phyloP scores from a whole-genome alignment of 2,888 invertebrate species.

The Parnassius orleans region DNA sequence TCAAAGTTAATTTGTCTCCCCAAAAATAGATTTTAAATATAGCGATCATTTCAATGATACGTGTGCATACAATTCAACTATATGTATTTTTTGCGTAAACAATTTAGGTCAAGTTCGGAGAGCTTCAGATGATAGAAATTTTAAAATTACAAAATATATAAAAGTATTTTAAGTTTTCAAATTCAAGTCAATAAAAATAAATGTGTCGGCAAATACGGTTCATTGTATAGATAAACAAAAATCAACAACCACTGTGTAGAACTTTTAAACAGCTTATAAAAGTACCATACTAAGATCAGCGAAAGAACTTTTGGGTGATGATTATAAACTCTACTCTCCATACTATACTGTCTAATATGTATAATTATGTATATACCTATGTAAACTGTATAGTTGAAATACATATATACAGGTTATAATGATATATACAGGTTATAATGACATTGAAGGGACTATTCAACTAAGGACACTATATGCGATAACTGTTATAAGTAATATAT shows the following conservation, averaged over 20 bases:
- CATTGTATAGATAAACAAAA: no score
- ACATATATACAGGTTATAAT: no score
- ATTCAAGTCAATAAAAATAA: no score
- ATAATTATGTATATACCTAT: no score
- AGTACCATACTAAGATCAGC: not conserved
- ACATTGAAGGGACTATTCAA: no score
- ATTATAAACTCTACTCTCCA: no score
- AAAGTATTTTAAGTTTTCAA: no score
- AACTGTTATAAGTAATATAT: no score
- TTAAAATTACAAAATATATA: not conserved
- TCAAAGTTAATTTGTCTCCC: constrained; percentile 57
- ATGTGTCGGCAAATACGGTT: not conserved
- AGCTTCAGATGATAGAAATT: constrained; percentile 6
- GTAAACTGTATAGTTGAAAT: no score
- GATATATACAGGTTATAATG: no score
- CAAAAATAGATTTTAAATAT: constrained; percentile 59
- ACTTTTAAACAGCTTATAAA: not conserved
- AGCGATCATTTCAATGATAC: constrained; percentile 41
- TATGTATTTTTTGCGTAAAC: constrained; percentile 34
- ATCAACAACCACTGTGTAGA: not conserved
- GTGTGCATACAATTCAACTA: constrained; percentile 27
- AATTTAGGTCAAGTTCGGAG: constrained; percentile 47
- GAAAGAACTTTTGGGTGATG: not conserved
- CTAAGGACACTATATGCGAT: no score
- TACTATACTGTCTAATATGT: no score